These are phyloP conservation scores for Ictalurus punctatus DNA, from an alignment of 2,113 vertebrate species.

Conservation along the genomic window DNA sequence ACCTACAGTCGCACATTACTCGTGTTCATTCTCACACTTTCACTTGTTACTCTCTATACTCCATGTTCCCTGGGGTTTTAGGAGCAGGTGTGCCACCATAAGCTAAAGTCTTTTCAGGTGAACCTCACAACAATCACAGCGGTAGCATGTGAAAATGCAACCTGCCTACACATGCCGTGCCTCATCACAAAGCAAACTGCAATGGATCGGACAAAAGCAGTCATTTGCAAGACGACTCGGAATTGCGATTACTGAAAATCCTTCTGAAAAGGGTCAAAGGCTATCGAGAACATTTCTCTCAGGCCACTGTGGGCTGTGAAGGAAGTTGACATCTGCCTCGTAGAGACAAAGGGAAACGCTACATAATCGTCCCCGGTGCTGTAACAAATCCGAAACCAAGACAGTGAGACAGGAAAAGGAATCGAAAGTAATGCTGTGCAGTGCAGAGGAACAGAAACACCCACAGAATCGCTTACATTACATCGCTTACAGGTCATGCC, in stretches of 20 bases:
- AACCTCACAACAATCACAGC: background rate
- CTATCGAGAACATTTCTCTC: background rate
- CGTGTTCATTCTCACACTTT: background rate
- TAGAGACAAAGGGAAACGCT: conserved; percentile 6
- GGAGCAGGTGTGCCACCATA: background rate
- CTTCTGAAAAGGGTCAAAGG: background rate
- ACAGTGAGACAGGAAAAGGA: conserved; percentile 53
- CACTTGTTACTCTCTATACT: background rate
- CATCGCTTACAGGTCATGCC: background rate
- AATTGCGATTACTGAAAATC: background rate
- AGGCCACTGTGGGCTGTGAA: background rate
- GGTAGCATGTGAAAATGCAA: background rate
- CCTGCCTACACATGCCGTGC: background rate
- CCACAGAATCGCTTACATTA: conserved; percentile 5
- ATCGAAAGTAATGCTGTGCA: conserved; percentile 36
- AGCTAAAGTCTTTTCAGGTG: background rate
- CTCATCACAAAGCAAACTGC: background rate
- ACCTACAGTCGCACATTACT: background rate
- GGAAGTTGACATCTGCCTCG: background rate
- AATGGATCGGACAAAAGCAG: background rate
- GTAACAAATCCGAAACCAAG: conserved; percentile 34
- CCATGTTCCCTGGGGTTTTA: background rate
- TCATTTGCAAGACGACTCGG: background rate
- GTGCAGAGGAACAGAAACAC: conserved; percentile 4
- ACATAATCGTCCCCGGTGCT: conserved; percentile 3